A percentile compares a stretch with the other conserved stretches of the same genome.
Evolutionary conservation across 1,140 invertebrate species (phyloP).

Genomic region (Drosophila pruinosa): DNA sequence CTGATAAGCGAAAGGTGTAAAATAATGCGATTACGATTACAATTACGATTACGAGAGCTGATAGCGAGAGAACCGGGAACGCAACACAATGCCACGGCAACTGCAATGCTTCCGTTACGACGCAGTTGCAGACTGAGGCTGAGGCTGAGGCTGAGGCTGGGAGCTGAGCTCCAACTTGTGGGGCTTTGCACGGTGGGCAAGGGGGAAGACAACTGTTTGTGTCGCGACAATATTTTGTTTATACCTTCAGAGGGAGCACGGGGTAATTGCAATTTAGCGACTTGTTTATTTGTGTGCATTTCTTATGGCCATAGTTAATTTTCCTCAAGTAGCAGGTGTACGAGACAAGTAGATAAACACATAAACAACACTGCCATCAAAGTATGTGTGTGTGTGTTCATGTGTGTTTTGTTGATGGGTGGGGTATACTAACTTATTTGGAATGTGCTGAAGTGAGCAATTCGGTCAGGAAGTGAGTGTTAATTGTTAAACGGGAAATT

Average conservation of each 20-base stretch:
- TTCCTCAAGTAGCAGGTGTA: constrained; percentile 8
- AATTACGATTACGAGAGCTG: constrained; percentile 12
- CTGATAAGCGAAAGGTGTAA: constrained; percentile 57
- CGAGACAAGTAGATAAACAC: not conserved
- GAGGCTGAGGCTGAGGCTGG: not conserved
- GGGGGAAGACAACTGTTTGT: constrained; percentile 16
- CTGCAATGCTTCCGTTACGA: constrained; percentile 3
- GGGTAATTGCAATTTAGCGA: constrained; percentile 40
- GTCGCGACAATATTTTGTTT: constrained; percentile 41
- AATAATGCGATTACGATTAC: constrained; percentile 33
- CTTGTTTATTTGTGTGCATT: constrained; percentile 17
- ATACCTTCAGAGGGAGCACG: not conserved
- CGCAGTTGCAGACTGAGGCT: constrained; percentile 4
- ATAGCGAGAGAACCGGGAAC: not conserved
- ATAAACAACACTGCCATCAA: not conserved
- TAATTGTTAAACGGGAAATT: not conserved
- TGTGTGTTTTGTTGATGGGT: not conserved
- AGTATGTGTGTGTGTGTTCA: not conserved
- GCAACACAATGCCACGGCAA: no score
- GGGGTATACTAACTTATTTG: not conserved
- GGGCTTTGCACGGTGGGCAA: not conserved
- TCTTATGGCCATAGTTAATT: constrained; percentile 22
- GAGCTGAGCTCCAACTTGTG: constrained; percentile 1
- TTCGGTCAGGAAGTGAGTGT: constrained; percentile 30
- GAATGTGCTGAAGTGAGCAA: constrained; percentile 3